phyloP scores from a whole-genome alignment of 2,888 invertebrate species.

The Dorcus hopei region DNA sequence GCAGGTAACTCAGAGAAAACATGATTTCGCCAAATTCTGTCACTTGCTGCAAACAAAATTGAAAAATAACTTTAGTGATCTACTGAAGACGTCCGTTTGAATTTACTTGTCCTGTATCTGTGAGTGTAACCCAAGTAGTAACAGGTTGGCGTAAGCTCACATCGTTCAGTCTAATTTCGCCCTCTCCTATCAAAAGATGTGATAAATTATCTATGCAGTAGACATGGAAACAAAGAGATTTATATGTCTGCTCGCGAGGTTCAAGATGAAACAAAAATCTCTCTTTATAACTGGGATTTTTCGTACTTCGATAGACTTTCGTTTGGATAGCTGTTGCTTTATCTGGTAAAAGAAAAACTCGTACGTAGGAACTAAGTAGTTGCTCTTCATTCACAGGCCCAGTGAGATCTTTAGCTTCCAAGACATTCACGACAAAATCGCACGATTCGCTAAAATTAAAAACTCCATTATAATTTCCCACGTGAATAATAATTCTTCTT shows the following conservation, averaged over 20 bases:
- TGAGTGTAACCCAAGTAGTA: slow-evolving; percentile 75
- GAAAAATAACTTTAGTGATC: too few relatives aligned
- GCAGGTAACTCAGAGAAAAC: slow-evolving; percentile 78
- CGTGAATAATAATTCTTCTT: background rate
- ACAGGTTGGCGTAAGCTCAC: slow-evolving; percentile 63
- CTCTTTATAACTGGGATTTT: slow-evolving; percentile 75
- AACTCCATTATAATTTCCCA: background rate
- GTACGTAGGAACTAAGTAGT: slow-evolving; percentile 69
- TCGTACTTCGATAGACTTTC: slow-evolving; percentile 64
- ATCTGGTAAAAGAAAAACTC: slow-evolving; percentile 72
- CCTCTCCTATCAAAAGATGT: slow-evolving; percentile 65
- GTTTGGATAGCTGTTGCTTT: slow-evolving; percentile 67
- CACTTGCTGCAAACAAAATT: background rate
- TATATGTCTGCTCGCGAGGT: slow-evolving; percentile 55
- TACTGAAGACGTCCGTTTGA: background rate
- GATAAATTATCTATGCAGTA: slow-evolving; percentile 63
- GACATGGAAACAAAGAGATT: slow-evolving; percentile 66
- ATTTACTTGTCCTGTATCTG: slow-evolving; percentile 66
- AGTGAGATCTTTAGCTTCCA: slow-evolving; percentile 72
- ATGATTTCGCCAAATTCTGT: slow-evolving; percentile 75
- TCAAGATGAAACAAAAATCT: slow-evolving; percentile 67
- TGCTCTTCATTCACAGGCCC: slow-evolving; percentile 54
- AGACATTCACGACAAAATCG: slow-evolving; percentile 65
- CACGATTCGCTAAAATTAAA: slow-evolving; percentile 46
- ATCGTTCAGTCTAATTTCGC: slow-evolving; percentile 64